Base-by-base conservation (phyloP, 2,888 invertebrate genomes). In the Amphipoea oculea region DNA sequence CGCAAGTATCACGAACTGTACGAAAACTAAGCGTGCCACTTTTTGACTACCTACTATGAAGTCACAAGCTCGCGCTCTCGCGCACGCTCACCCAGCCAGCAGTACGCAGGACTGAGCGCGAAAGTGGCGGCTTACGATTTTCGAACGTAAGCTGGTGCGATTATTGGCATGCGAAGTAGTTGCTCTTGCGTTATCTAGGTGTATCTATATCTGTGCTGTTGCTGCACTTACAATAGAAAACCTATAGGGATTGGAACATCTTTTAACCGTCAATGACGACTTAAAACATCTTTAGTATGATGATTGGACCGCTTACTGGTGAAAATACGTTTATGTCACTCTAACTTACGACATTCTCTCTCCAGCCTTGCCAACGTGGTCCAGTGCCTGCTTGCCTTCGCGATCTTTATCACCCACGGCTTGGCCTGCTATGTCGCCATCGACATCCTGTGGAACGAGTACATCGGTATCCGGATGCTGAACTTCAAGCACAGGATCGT, bases 351-450 rank as follows among this genome's bases (percentile, higher is more conserved):
- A 48, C 42, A 29, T 78, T 79, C 71, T 67, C 14, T 73, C 87
- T 83, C 3, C 93, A 98, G 98, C 14, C 95, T 98, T 73, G 98
- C 98, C 0, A 98, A 98, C 93, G 97, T 97, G 29, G 98, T 98
- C 0, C 98, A 98, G 92, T 96, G 98, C 29, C 97, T 98, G 90
- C 94, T 98, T 71, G 98, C 98, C 0, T 95, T 98, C 85, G 98
- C 98, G 0, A 99, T 99, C 88, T 99, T 98, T 95, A 98, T 99
- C 76, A 99, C 99, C 0, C 99, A 99, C 94, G 98, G 98, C 0
- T 97, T 99, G 60, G 99, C 99, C 91, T 99, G 99, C 94, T 99
- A 99, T 95, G 99, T 99, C 3, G 99, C 99, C 12, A 98, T 99
- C 89, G 98, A 99, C 91, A 99, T 99, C 87, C 97, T 98, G 69